phyloP scores from a whole-genome alignment of 2,888 invertebrate genomes.

The Temnothorax rugatulus region DNA sequence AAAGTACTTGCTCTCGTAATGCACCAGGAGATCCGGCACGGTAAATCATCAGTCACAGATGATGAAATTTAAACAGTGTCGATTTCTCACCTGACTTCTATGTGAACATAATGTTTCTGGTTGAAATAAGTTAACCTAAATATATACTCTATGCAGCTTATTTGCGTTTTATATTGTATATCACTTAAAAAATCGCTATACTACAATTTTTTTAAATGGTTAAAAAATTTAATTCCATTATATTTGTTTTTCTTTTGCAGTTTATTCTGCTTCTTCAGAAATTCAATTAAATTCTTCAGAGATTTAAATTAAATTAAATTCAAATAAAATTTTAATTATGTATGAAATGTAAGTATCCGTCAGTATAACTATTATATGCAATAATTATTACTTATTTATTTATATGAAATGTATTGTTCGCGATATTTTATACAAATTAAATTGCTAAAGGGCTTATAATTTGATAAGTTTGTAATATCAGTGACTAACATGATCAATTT shows the following conservation, averaged over 20 bases:
- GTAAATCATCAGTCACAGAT: constrained; percentile 19
- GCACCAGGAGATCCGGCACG: constrained; percentile 59
- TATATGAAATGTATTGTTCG: too few relatives aligned
- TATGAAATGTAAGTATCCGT: too few relatives aligned
- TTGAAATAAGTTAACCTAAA: neutral
- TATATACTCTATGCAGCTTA: neutral
- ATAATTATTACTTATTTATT: too few relatives aligned
- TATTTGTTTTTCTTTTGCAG: neutral
- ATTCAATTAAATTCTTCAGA: neutral
- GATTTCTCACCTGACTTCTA: constrained; percentile 17
- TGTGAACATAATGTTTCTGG: neutral
- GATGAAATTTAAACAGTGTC: constrained; percentile 23
- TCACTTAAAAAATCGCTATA: neutral
- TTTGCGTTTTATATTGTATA: neutral
- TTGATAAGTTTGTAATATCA: too few relatives aligned
- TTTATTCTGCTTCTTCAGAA: neutral
- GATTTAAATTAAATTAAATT: neutral
- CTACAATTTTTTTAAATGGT: neutral
- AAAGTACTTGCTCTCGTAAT: constrained; percentile 66
- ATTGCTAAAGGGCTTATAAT: too few relatives aligned
- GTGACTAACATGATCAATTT: too few relatives aligned
- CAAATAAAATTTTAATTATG: neutral
- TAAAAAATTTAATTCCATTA: neutral
- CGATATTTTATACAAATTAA: too few relatives aligned
- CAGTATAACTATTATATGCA: too few relatives aligned